Conservation (phyloP, 2,113 vertebrate species). For the Mesembrinibis cayennensis region DNA sequence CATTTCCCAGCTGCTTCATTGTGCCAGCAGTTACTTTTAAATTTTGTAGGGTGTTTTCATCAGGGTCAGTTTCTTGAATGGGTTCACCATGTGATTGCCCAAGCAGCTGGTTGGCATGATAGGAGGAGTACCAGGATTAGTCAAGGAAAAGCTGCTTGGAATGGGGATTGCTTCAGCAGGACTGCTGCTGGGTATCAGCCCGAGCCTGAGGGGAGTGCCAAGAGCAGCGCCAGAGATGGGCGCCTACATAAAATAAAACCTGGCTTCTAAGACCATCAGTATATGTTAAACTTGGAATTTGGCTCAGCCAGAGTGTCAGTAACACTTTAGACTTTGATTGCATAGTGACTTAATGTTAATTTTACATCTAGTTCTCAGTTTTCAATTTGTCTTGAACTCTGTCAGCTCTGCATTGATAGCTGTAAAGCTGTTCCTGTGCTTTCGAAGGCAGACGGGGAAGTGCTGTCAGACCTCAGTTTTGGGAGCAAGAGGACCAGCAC, state of each 20-base stretch:
- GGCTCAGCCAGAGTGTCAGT: not conserved
- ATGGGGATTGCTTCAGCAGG: not conserved
- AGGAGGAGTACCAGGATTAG: not conserved
- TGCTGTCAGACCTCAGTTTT: not conserved
- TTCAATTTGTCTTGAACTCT: not conserved
- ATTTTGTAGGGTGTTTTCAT: not conserved
- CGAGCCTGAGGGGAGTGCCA: not conserved
- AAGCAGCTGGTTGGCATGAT: not conserved
- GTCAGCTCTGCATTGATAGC: not conserved
- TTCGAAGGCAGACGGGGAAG: not conserved
- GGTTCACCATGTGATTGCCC: not conserved
- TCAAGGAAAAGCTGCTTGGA: not conserved
- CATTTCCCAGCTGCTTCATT: not conserved
- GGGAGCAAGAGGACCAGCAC: not conserved
- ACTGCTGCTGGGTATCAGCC: not conserved
- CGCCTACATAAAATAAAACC: not conserved
- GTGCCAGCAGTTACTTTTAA: not conserved
- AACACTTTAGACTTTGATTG: not conserved
- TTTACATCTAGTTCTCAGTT: accelerated
- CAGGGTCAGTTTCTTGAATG: not conserved
- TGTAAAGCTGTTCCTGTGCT: not conserved
- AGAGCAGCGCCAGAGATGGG: not conserved
- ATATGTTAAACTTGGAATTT: not conserved
- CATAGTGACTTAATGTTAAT: not conserved
- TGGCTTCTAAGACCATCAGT: not conserved